Conservation (phyloP, 2,888 invertebrate genomes). For the Leptopterna dolabrata region DNA sequence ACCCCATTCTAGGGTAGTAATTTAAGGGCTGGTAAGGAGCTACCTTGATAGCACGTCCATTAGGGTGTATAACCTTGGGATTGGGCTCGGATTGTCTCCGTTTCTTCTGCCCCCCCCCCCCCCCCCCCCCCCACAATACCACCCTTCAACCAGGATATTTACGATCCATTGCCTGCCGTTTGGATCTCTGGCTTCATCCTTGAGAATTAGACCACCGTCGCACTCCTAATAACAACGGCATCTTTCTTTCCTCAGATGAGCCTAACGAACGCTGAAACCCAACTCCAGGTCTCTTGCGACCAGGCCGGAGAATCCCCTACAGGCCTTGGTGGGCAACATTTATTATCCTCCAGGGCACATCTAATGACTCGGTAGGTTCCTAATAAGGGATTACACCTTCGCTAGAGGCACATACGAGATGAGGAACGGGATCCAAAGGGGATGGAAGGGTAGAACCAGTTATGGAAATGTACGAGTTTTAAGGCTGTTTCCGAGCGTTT, state of each 20-base stretch:
- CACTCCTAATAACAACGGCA: conserved; percentile 24
- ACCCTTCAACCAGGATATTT: conserved; percentile 21
- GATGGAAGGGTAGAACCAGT: neutral
- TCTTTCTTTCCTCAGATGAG: neutral
- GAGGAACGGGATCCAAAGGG: neutral
- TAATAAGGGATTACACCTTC: conserved; percentile 31
- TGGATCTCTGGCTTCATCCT: conserved; percentile 21
- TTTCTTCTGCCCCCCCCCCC: too few relatives aligned
- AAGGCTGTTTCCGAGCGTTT: conserved; percentile 3
- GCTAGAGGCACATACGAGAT: neutral
- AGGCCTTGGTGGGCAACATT: conserved; percentile 26
- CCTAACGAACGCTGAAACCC: conserved; percentile 33
- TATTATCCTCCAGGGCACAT: conserved; percentile 36
- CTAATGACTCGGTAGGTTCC: conserved; percentile 17
- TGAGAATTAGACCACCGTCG: conserved; percentile 17
- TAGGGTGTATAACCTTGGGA: conserved; percentile 22
- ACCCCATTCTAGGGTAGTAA: conserved; percentile 32
- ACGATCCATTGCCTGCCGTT: conserved; percentile 33
- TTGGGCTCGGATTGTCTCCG: conserved; percentile 42
- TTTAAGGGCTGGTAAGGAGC: conserved; percentile 21
- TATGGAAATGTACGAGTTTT: neutral
- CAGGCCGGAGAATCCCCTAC: neutral
- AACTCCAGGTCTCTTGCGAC: conserved; percentile 5
- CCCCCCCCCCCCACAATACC: too few relatives aligned
- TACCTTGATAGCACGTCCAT: conserved; percentile 50